Conservation (phyloP, 2,888 invertebrate genomes). For the Stegana nigrithorax region DNA sequence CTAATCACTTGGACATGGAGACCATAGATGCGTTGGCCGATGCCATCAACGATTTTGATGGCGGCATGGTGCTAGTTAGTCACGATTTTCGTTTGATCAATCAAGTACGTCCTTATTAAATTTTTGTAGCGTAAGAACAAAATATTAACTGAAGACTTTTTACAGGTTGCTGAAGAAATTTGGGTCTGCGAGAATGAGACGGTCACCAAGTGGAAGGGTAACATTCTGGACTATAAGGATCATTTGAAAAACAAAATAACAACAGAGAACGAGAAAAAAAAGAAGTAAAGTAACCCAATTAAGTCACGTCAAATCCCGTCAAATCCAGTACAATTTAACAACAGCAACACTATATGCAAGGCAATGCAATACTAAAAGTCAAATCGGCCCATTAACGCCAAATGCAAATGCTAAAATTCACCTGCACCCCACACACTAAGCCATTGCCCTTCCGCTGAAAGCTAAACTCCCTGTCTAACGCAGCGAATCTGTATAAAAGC, state of each 20-base stretch:
- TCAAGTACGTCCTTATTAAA: conserved; percentile 90
- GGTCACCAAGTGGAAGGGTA: conserved; percentile 97
- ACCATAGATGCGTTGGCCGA: conserved; percentile 98
- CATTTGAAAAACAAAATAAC: conserved; percentile 89
- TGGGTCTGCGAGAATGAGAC: conserved; percentile 98
- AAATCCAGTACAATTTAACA: no score
- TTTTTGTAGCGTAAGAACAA: no score
- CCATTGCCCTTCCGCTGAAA: no score
- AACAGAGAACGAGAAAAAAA: conserved; percentile 69
- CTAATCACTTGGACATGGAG: conserved; percentile 97
- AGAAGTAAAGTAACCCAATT: conserved; percentile 35
- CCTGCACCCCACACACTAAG: conserved; percentile 22
- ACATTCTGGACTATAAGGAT: conserved; percentile 96
- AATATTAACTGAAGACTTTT: no score
- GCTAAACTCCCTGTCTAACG: no score
- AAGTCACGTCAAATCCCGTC: no score
- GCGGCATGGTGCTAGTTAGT: conserved; percentile 98
- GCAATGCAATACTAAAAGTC: no score
- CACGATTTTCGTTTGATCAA: conserved; percentile 99
- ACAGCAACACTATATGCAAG: no score
- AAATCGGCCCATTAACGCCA: no score
- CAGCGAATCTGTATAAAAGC: no score
- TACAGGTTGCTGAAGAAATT: conserved; percentile 96
- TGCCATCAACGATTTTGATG: conserved; percentile 97
- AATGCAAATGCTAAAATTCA: no score